These are phyloP conservation scores for Andricus quercusramuli DNA, from an alignment of 2,888 invertebrate species.

Conservation along the genomic window DNA sequence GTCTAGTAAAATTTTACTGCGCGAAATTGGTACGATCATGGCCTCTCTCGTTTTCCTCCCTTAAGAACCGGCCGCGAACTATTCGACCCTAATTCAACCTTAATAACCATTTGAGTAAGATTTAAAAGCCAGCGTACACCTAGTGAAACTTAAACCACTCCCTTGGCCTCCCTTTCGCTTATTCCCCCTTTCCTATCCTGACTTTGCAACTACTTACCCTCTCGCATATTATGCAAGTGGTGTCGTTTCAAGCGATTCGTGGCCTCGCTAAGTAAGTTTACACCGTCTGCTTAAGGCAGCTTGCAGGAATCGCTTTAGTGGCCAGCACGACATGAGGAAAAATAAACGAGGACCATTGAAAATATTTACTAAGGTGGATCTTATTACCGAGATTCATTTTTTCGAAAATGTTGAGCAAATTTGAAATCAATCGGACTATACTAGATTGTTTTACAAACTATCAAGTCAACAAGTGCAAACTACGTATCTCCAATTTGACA, in stretches of 20 bases:
- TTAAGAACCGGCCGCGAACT: slow-evolving; percentile 43
- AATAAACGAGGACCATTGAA: not conserved
- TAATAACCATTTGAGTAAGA: slow-evolving; percentile 68
- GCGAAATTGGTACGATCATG: slow-evolving; percentile 30
- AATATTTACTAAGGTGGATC: not conserved
- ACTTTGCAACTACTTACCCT: slow-evolving; percentile 27
- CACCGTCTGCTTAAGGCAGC: slow-evolving; percentile 59
- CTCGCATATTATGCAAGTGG: slow-evolving; percentile 59
- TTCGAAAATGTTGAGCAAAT: not conserved
- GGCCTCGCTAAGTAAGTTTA: slow-evolving; percentile 59
- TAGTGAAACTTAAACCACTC: slow-evolving; percentile 56
- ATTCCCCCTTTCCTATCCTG: slow-evolving; percentile 17
- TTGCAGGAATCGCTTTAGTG: slow-evolving; percentile 56
- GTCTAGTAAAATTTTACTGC: slow-evolving; percentile 42
- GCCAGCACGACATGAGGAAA: not conserved
- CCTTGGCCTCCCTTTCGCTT: slow-evolving; percentile 18
- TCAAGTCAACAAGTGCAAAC: too few relatives aligned
- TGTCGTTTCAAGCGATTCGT: slow-evolving; percentile 36
- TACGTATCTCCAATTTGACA: too few relatives aligned
- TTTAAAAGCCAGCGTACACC: slow-evolving; percentile 61
- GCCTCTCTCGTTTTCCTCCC: slow-evolving; percentile 42
- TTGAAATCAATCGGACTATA: not conserved
- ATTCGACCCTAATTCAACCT: slow-evolving; percentile 62
- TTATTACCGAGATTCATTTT: not conserved
- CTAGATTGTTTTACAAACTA: not conserved